These are phyloP conservation scores for Nesidiocoris tenuis DNA, from an alignment of 2,888 invertebrate species.

Conservation along the genomic window DNA sequence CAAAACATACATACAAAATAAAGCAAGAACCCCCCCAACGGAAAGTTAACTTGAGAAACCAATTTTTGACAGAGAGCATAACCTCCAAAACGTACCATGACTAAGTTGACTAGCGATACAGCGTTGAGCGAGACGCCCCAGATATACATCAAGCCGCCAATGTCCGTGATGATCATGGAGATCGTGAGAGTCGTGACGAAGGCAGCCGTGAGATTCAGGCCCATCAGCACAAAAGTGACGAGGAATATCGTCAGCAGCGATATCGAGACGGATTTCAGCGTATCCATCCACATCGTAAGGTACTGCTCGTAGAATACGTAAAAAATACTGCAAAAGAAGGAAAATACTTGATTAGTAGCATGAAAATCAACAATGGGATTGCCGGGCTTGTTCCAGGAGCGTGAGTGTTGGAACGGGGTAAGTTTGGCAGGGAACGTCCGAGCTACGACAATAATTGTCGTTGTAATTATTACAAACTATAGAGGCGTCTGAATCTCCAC, in stretches of 20 bases:
- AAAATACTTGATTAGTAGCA: too few species aligned
- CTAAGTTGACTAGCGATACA: slow-evolving; percentile 93
- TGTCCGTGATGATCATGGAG: slow-evolving; percentile 86
- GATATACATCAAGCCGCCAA: slow-evolving; percentile 95
- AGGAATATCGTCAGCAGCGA: slow-evolving; percentile 91
- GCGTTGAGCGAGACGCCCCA: slow-evolving; percentile 96
- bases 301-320: slow-evolving; percentile 99
- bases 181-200: slow-evolving; percentile 80
- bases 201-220: slow-evolving; percentile 84
- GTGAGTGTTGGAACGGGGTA: too few species aligned
- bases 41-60: too few species aligned
- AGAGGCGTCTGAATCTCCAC: too few species aligned
- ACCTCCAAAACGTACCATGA: slow-evolving; percentile 75
- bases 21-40: too few species aligned
- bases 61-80: too few species aligned
- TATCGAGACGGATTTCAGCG: slow-evolving; percentile 80
- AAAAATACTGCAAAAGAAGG: slow-evolving; percentile 64
- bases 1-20: background rate
- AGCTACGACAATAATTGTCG: too few species aligned
- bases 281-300: slow-evolving; percentile 90
- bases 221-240: slow-evolving; percentile 88
- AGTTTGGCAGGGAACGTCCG: too few species aligned
- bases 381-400: too few species aligned
- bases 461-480: too few species aligned
- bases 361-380: too few species aligned